A percentile compares a stretch with the other conserved stretches of the same genome.
These are phyloP conservation scores for Clupea harengus DNA, from an alignment of 2,113 vertebrate species.

Conservation along the genomic window DNA sequence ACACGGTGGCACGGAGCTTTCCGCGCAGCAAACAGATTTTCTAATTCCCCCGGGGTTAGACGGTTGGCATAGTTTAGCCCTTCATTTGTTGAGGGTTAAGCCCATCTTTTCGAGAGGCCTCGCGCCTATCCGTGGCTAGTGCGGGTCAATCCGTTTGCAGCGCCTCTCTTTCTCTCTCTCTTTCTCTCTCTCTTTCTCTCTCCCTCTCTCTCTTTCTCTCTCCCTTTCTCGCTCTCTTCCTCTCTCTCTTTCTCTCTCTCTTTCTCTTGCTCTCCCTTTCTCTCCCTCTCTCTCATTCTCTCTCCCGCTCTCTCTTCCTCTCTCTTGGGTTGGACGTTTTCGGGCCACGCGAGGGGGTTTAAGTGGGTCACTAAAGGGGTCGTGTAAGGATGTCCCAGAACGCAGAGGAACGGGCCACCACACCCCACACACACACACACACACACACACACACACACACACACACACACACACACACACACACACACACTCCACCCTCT, in stretches of 20 bases:
- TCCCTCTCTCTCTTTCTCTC: neutral
- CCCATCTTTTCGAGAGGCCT: slow-evolving; percentile 34
- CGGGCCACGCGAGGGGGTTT: neutral
- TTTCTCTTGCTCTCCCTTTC: too few species aligned
- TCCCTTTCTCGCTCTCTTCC: neutral
- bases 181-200: neutral
- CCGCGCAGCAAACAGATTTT: slow-evolving; percentile 32
- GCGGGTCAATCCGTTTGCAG: slow-evolving; percentile 28
- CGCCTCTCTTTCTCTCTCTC: neutral
- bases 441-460: too few species aligned
- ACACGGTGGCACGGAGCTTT: neutral
- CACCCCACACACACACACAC: neutral
- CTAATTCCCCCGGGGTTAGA: slow-evolving; percentile 39
- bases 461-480: too few species aligned
- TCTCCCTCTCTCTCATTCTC: neutral
- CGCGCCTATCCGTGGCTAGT: slow-evolving; percentile 18
- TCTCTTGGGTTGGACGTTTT: slow-evolving; percentile 7
- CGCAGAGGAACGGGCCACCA: neutral
- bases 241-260: neutral
- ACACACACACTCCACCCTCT: neutral
- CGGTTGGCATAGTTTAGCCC: slow-evolving; percentile 28
- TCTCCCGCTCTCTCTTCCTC: too few species aligned
- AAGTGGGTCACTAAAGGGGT: slow-evolving; percentile 34
- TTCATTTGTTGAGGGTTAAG: slow-evolving; percentile 35
- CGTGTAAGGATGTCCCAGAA: slow-evolving; percentile 31